Evolutionary conservation across 2,888 invertebrate genomes (phyloP).

Genomic region (Tetragonisca angustula): DNA sequence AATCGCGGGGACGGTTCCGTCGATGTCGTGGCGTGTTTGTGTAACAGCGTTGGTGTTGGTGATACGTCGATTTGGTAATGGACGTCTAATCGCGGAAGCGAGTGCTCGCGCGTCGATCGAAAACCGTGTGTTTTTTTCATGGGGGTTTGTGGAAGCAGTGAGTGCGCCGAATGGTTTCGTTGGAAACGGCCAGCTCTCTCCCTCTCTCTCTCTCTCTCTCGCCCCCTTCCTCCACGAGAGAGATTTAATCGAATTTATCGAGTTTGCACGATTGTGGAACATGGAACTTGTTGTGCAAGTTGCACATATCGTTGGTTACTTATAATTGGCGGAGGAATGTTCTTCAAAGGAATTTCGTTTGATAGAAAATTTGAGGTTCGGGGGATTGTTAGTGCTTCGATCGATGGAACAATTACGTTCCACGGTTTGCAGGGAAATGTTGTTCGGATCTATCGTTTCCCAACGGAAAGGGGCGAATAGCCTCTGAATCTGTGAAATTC

Average conservation of each 20-base stretch:
- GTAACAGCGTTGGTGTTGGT: conserved; percentile 43
- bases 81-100: conserved; percentile 46
- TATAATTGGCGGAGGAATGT: background rate
- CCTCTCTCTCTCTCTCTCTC: no score
- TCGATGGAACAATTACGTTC: background rate
- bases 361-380: background rate
- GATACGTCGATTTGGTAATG: conserved; percentile 53
- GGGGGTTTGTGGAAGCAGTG: background rate
- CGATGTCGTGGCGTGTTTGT: conserved; percentile 15
- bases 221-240: no score
- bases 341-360: background rate
- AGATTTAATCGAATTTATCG: no score
- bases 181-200: no score
- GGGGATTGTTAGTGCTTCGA: background rate
- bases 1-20: background rate
- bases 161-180: background rate
- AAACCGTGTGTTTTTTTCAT: background rate
- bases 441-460: no score
- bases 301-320: background rate
- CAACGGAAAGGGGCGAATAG: no score
- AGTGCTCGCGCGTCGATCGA: background rate
- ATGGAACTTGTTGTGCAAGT: background rate
- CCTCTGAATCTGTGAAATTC: no score
- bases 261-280: background rate
- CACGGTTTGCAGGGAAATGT: background rate